Conservation (phyloP, 2,113 vertebrate genomes). For the Python bivittatus region DNA sequence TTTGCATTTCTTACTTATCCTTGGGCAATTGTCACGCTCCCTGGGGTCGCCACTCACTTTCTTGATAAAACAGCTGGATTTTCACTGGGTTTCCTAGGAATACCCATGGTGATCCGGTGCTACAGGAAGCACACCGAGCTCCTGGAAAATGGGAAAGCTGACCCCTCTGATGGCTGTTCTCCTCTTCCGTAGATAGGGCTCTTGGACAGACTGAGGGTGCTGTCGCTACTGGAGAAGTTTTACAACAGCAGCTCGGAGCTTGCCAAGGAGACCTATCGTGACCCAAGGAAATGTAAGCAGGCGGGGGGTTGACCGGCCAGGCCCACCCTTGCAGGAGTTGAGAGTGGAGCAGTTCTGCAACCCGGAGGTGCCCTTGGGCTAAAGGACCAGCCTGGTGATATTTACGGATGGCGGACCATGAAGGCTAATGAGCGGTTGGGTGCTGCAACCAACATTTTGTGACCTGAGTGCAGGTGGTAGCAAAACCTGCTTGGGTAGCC, state of each 20-base stretch:
- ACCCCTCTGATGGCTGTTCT: not conserved
- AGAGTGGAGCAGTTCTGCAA: not conserved
- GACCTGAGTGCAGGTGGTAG: no score
- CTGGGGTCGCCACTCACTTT: not conserved
- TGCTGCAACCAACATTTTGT: no score
- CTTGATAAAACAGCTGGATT: not conserved
- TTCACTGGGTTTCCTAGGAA: not conserved
- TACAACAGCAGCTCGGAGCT: slow-evolving; percentile 54
- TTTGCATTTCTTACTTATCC: not conserved
- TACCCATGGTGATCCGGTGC: not conserved
- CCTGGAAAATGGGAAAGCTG: no score
- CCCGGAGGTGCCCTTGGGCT: no score
- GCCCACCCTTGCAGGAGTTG: no score
- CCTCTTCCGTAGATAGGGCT: slow-evolving; percentile 67
- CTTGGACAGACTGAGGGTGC: slow-evolving; percentile 69
- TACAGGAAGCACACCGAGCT: not conserved
- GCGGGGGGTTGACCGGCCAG: accelerated
- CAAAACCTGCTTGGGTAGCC: no score
- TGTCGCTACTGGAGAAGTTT: slow-evolving; percentile 69
- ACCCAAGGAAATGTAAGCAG: slow-evolving; percentile 77
- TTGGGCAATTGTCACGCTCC: not conserved
- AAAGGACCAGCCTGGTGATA: no score
- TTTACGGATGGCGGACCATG: no score
- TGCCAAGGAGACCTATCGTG: slow-evolving; percentile 51
- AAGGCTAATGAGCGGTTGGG: no score